A percentile compares a stretch with the other conserved stretches of the same genome.
Conservation (phyloP, 2,888 invertebrate genomes). For the Heteromurus nitidus region DNA sequence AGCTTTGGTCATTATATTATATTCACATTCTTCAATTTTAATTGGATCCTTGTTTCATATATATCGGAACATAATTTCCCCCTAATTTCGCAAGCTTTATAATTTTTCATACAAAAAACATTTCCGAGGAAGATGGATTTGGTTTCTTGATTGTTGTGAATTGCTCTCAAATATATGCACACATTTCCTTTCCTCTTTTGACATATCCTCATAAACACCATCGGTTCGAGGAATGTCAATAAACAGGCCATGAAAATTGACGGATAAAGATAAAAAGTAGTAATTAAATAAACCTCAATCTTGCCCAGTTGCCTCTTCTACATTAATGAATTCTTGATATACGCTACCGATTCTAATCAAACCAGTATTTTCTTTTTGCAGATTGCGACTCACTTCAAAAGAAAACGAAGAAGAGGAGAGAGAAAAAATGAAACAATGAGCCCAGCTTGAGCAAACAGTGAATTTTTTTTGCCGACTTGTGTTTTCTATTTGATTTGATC, state of each 20-base stretch:
- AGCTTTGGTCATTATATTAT: no score
- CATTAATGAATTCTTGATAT: constrained; percentile 28
- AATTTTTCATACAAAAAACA: no score
- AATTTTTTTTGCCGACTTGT: not conserved
- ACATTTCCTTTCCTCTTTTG: not conserved
- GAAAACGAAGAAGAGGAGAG: constrained; percentile 1
- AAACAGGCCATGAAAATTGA: constrained; percentile 44
- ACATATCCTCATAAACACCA: not conserved
- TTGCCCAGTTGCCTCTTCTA: not conserved
- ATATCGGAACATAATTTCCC: no score
- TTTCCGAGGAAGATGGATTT: no score
- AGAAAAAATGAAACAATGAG: not conserved
- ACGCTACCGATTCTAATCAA: constrained; percentile 34
- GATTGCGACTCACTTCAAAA: not conserved
- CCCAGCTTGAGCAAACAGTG: not conserved
- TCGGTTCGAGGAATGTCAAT: constrained; percentile 22
- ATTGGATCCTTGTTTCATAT: not conserved
- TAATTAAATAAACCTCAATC: constrained; percentile 48
- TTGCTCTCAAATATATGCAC: no score
- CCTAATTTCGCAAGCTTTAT: no score
- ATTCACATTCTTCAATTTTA: no score
- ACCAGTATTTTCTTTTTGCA: constrained; percentile 41
- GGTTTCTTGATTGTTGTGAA: no score
- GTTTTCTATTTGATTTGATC: no score
- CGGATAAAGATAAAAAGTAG: constrained; percentile 38